A percentile compares a stretch with the other conserved stretches of the same genome.
phyloP scores from a whole-genome alignment of 2,888 invertebrate genomes.

The Eurytoma californica region DNA sequence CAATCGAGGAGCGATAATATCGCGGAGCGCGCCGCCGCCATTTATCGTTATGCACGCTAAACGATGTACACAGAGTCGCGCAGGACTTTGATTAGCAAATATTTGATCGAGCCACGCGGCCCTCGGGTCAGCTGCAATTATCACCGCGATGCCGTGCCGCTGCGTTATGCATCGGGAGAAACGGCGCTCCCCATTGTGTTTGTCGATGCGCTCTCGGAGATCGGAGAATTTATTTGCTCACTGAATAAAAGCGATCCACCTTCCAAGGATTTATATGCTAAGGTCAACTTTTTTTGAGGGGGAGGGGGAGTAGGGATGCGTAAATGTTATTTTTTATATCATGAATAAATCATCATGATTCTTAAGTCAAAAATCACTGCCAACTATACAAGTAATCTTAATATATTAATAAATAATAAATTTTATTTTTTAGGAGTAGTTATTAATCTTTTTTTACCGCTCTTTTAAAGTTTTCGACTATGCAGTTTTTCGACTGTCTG shows the following conservation, averaged over 20 bases:
- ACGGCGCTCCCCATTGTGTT: neutral
- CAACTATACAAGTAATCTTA: too few relatives aligned
- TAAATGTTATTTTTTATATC: too few relatives aligned
- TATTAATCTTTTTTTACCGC: too few relatives aligned
- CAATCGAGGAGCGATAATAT: conserved; percentile 36
- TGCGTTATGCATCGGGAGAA: neutral
- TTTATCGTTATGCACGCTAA: conserved; percentile 40
- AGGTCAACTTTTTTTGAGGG: neutral
- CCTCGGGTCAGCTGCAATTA: neutral
- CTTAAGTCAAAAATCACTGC: too few relatives aligned
- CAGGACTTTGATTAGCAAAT: conserved; percentile 46
- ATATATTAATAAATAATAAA: too few relatives aligned
- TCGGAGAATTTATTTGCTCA: neutral
- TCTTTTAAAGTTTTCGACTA: too few relatives aligned
- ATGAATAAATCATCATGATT: too few relatives aligned
- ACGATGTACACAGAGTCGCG: conserved; percentile 32
- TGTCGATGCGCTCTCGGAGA: neutral
- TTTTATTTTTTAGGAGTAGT: too few relatives aligned
- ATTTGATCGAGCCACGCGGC: conserved; percentile 32
- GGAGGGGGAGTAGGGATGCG: neutral
- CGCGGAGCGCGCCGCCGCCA: conserved; percentile 2
- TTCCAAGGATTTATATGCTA: neutral
- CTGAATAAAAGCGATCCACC: neutral
- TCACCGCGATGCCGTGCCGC: conserved; percentile 13
- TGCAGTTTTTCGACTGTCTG: too few relatives aligned